Percentiles rank a stretch among this genome's conserved stretches.
Evolutionary conservation across 2,113 vertebrate species (phyloP).

Genomic region (Pelmatolapia mariae): DNA sequence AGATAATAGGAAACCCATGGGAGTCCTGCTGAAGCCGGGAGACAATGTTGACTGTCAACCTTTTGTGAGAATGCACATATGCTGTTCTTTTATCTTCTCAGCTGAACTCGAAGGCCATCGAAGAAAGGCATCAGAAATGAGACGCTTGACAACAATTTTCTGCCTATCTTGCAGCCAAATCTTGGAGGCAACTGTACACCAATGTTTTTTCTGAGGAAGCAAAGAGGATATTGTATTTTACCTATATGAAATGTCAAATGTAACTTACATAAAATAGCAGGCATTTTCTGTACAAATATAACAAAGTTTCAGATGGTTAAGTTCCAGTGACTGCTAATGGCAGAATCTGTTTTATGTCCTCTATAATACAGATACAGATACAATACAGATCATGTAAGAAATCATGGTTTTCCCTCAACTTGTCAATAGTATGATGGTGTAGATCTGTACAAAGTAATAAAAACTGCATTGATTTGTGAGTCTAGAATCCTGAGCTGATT

Average conservation of each 20-base stretch:
- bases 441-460: neutral
- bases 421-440: neutral
- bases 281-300: neutral
- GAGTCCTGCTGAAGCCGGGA: conserved; percentile 7
- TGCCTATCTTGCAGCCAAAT: neutral
- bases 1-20: conserved; percentile 50
- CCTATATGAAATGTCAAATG: neutral
- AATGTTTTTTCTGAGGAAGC: neutral
- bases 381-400: neutral
- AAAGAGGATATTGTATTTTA: neutral
- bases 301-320: neutral
- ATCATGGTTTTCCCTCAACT: neutral
- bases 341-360: neutral
- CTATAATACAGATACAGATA: neutral
- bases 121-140: neutral
- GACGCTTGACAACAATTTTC: neutral
- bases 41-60: conserved; percentile 12
- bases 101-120: neutral
- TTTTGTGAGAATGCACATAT: neutral
- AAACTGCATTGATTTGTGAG: neutral
- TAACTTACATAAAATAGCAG: neutral
- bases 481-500: conserved; percentile 1
- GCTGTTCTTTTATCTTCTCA: conserved; percentile 14
- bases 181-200: neutral
- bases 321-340: neutral